Conservation (phyloP, 2,888 invertebrate species). For the Zele albiditarsus region DNA sequence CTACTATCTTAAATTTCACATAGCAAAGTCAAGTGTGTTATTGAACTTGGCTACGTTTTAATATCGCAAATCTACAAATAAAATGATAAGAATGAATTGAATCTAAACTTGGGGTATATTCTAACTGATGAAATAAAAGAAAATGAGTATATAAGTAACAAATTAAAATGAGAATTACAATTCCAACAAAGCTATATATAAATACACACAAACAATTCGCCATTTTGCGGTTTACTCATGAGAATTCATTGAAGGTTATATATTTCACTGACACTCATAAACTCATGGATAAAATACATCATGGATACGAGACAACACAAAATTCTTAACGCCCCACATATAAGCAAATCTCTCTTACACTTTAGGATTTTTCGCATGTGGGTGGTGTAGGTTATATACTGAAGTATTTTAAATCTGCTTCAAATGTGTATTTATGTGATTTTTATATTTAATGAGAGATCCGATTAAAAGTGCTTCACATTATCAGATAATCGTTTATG, state of each 20-base stretch:
- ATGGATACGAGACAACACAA: not conserved
- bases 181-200: too few species aligned
- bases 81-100: too few species aligned
- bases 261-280: not conserved
- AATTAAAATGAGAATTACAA: too few species aligned
- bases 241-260: not conserved
- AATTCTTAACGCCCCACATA: not conserved
- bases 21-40: too few species aligned
- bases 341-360: not conserved
- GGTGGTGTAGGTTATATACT: conserved; percentile 37
- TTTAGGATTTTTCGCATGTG: conserved; percentile 53
- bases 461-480: conserved; percentile 41
- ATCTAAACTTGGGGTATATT: too few species aligned
- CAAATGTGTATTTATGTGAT: conserved; percentile 55
- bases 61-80: too few species aligned
- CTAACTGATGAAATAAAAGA: too few species aligned
- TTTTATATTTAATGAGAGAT: conserved; percentile 45
- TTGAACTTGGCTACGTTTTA: too few species aligned
- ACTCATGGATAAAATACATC: not conserved
- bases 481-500: conserved; percentile 9
- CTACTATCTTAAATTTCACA: too few species aligned
- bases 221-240: not conserved
- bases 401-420: conserved; percentile 55
- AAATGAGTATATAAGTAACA: too few species aligned
- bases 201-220: too few species aligned